Evolutionary conservation across 92 coral and sea anemone species (phyloP), one percentile per base, ranked within the genome.

Genomic region (Epizoanthus ramosus): DNA sequence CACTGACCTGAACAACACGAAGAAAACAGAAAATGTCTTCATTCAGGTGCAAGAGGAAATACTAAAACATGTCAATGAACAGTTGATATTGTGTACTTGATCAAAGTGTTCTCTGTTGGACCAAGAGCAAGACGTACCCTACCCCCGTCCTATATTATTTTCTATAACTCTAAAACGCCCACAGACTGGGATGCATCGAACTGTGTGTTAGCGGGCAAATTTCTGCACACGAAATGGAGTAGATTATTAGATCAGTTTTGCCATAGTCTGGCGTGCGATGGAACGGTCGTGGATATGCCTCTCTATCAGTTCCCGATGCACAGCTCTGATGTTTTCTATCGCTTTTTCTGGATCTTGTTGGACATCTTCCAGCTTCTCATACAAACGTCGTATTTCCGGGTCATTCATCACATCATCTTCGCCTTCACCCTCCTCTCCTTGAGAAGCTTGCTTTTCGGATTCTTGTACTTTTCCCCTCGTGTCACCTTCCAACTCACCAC

Each of bases 321-420:
- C 82, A n/a, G 25, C 41, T 61, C 82, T 61, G 71, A 77, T 15
- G 28, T 77, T 77, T 77, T 77, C 71, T 19, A 3, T 15, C 2
- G 58, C 57, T 1, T 56, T 77, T 19, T 61, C 68, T 4, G 82
- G 70, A 22, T 77, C 17, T 41, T 63, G 57, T 39, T 22, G 3
- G 8, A 16, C 71, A 59, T 53, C 82, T 77, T 60, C 57, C 65
- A 77, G 68, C 8, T 61, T 77, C 52, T 77, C 58, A 14, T 41
- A 63, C 7, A 77, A 61, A 10, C 18, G 43, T 5, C 58, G 22
- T 60, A 77, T 41, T 61, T 21, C 59, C 0, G 58, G 82, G 58
- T 77, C 82, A n/a, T 59, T 61, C 82, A 59, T 77, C 71, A 12
- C 4, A 5, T 77, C 82, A 0, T 39, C 82, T 13, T 77, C 71